phyloP scores from a whole-genome alignment of 2,113 vertebrate genomes.

The Ammodytes dubius region DNA sequence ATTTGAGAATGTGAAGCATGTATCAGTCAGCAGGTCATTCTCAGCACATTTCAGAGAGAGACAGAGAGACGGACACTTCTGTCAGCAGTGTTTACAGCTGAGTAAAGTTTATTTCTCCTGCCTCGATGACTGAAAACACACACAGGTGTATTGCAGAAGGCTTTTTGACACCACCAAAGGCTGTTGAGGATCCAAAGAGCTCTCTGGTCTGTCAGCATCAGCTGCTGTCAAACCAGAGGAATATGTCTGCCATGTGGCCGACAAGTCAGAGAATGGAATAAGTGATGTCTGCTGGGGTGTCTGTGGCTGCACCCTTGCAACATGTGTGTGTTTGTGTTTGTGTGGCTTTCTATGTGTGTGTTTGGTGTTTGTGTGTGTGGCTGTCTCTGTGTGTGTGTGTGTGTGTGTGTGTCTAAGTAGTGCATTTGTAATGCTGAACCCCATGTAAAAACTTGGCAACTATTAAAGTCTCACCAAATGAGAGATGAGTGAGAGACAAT shows the following conservation, averaged over 20 bases:
- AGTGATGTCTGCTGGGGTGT: too few species aligned
- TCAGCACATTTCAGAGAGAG: not conserved
- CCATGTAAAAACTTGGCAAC: conserved; percentile 3
- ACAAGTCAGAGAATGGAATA: too few species aligned
- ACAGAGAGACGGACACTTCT: not conserved
- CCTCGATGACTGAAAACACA: conserved; percentile 5
- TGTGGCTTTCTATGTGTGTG: too few species aligned
- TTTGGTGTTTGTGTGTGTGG: too few species aligned
- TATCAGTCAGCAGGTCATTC: conserved; percentile 9
- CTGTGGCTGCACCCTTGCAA: too few species aligned
- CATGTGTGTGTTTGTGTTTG: too few species aligned
- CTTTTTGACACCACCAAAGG: not conserved
- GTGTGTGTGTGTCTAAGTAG: not conserved
- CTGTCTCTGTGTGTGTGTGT: not conserved
- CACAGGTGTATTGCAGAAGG: conserved; percentile 4
- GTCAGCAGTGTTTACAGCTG: not conserved
- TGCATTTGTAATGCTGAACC: conserved; percentile 14
- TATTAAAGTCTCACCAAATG: not conserved
- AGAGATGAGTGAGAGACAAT: not conserved
- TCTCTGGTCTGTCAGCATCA: conserved; percentile 24
- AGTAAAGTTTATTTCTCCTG: conserved; percentile 26
- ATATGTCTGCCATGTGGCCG: not conserved
- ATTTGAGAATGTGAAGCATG: not conserved
- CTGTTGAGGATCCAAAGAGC: not conserved
- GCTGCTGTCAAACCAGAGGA: conserved; percentile 9